Conservation (phyloP, 2,113 vertebrate genomes). For the Hepsetus odoe region DNA sequence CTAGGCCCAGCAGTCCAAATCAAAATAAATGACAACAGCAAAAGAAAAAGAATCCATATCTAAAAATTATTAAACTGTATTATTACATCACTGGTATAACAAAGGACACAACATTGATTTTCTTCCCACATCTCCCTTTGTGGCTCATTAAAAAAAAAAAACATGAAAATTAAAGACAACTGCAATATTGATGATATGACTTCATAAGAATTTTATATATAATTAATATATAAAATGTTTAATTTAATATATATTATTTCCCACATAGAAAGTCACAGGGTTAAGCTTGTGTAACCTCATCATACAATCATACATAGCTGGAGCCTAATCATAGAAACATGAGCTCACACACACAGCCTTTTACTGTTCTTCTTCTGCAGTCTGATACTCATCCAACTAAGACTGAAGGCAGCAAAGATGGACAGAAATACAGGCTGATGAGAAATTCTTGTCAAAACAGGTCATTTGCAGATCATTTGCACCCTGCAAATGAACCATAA, state of each 20-base stretch:
- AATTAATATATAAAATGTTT: too few relatives aligned
- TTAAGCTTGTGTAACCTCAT: too few relatives aligned
- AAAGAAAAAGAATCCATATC: background rate
- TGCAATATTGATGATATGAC: background rate
- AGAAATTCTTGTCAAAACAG: slow-evolving; percentile 8
- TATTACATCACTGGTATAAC: background rate
- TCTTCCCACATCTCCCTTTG: background rate
- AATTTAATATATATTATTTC: too few relatives aligned
- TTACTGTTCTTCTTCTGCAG: background rate
- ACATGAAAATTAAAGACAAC: background rate
- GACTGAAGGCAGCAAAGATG: background rate
- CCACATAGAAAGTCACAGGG: too few relatives aligned
- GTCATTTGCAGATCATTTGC: slow-evolving; percentile 7
- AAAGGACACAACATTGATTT: background rate
- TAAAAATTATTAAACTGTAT: background rate
- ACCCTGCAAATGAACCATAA: slow-evolving; percentile 7
- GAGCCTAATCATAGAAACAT: background rate
- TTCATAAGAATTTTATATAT: background rate
- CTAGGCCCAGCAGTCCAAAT: background rate
- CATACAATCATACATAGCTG: background rate
- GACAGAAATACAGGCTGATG: background rate
- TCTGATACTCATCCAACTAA: background rate
- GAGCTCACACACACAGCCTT: background rate
- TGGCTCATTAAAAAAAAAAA: background rate
- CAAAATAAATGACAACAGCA: background rate